These are phyloP conservation scores for Hyphantria cunea DNA, from an alignment of 1,140 invertebrate species.

Conservation along the genomic window DNA sequence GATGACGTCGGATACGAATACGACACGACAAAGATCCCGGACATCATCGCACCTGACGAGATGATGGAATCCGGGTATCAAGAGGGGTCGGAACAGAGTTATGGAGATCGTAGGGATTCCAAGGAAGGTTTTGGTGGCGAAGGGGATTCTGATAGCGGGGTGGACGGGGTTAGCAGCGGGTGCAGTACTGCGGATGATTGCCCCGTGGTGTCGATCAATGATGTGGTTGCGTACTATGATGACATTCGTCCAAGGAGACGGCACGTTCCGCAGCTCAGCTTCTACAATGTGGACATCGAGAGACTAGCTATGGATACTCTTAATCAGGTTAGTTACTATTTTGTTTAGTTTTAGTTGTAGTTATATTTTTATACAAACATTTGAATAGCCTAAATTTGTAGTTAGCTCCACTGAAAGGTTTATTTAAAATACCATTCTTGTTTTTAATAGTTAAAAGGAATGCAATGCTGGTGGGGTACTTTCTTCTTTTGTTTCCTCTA, in stretches of 20 bases:
- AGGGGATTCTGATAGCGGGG: slow-evolving; percentile 70
- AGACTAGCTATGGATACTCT: slow-evolving; percentile 69
- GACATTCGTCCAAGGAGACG: slow-evolving; percentile 68
- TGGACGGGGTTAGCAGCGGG: slow-evolving; percentile 71
- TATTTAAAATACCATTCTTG: too few relatives aligned
- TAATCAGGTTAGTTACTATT: slow-evolving; percentile 58
- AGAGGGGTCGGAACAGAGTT: slow-evolving; percentile 70
- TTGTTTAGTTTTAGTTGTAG: slow-evolving; percentile 7
- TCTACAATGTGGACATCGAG: slow-evolving; percentile 75
- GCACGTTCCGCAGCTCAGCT: slow-evolving; percentile 85
- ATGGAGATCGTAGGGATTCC: slow-evolving; percentile 64
- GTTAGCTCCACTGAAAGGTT: too few relatives aligned
- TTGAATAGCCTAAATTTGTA: too few relatives aligned
- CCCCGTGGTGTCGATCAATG: slow-evolving; percentile 78
- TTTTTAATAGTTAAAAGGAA: too few relatives aligned
- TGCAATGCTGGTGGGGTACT: too few relatives aligned
- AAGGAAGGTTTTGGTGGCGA: slow-evolving; percentile 72
- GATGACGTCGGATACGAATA: slow-evolving; percentile 71
- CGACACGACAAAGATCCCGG: slow-evolving; percentile 68
- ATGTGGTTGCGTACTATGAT: slow-evolving; percentile 79
- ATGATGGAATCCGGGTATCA: slow-evolving; percentile 75
- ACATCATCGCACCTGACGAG: slow-evolving; percentile 70
- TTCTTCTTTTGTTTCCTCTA: too few relatives aligned
- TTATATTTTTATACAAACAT: slow-evolving; percentile 29
- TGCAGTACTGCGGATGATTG: slow-evolving; percentile 74